Evolutionary conservation across 2,113 vertebrate genomes (phyloP).

Genomic region (Octodon degus): DNA sequence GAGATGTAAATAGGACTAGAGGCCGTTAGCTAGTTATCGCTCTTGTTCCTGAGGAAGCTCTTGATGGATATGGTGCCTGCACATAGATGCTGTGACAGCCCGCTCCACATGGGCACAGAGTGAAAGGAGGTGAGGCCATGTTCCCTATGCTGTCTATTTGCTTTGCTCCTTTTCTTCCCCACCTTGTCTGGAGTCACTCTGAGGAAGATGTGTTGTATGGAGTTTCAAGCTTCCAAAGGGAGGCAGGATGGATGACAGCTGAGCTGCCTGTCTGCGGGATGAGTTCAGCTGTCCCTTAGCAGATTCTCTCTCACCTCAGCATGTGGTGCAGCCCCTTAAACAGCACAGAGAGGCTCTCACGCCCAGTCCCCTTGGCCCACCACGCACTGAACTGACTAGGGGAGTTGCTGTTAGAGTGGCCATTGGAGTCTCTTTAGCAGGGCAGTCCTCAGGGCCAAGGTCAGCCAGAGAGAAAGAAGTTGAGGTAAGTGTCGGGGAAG

Average conservation of each 20-base stretch:
- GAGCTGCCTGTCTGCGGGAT: neutral
- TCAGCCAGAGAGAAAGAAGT: neutral
- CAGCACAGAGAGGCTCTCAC: accelerated
- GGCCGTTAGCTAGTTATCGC: neutral
- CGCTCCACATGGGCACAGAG: neutral
- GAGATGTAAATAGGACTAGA: neutral
- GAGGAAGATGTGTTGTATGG: neutral
- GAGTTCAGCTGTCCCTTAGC: neutral
- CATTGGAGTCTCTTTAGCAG: neutral
- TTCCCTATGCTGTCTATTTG: neutral
- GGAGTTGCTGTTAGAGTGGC: neutral
- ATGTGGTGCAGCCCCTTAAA: neutral
- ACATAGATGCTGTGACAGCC: accelerated
- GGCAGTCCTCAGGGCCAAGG: no score
- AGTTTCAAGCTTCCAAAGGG: neutral
- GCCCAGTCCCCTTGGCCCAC: no score
- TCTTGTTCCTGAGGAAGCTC: neutral
- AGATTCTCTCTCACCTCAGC: neutral
- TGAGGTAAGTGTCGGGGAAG: neutral
- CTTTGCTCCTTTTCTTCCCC: neutral
- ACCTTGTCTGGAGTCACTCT: neutral
- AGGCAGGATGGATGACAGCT: neutral
- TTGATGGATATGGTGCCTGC: accelerated
- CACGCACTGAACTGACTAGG: neutral
- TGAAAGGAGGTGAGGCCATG: neutral